These are phyloP conservation scores for Vanessa tameamea DNA, from an alignment of 1,140 invertebrate species.

Conservation along the genomic window DNA sequence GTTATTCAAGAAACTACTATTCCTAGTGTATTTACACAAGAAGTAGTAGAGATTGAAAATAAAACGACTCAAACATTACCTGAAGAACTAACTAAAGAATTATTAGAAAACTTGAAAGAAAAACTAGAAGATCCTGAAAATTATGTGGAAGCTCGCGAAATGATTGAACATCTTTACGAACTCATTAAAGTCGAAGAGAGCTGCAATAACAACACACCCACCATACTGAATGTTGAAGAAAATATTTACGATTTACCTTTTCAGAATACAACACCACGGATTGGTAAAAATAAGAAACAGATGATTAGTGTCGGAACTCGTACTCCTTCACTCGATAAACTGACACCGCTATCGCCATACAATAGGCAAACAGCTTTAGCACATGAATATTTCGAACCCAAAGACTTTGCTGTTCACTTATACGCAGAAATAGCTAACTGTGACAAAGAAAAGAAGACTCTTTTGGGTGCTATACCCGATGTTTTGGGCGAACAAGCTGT, in stretches of 20 bases:
- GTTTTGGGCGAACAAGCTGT: conserved; percentile 62
- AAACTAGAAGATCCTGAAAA: conserved; percentile 87
- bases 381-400: conserved; percentile 87
- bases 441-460: conserved; percentile 64
- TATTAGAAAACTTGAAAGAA: conserved; percentile 85
- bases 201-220: conserved; percentile 82
- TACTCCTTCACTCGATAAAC: conserved; percentile 83
- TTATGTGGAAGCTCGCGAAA: conserved; percentile 87
- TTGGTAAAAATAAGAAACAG: conserved; percentile 69
- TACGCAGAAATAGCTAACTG: conserved; percentile 85
- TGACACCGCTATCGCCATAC: conserved; percentile 77
- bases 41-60: conserved; percentile 82
- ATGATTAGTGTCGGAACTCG: conserved; percentile 83
- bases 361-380: conserved; percentile 82
- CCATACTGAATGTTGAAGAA: conserved; percentile 76
- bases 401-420: conserved; percentile 85
- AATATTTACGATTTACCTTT: conserved; percentile 85
- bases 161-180: conserved; percentile 90
- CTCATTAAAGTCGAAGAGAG: conserved; percentile 88
- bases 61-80: conserved; percentile 87
- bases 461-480: conserved; percentile 68
- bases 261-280: conserved; percentile 70
- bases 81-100: conserved; percentile 87
- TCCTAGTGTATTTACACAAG: conserved; percentile 56
- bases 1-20: conserved; percentile 74